Percentiles rank a stretch among this genome's conserved stretches.
These are phyloP conservation scores for Tachina grossa DNA, from an alignment of 2,888 invertebrate genomes.

Conservation along the genomic window DNA sequence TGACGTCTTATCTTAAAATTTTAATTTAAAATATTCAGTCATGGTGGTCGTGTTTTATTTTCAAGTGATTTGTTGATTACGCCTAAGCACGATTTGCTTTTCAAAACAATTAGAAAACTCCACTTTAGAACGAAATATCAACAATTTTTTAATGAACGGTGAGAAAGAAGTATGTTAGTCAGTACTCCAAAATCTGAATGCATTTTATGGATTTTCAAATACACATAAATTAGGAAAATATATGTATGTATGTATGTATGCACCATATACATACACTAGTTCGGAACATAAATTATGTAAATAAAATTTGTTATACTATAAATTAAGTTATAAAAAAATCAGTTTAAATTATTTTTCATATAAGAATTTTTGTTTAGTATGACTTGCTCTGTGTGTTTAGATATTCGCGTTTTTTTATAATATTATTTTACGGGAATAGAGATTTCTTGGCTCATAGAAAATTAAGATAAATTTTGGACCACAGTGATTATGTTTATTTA, in stretches of 20 bases:
- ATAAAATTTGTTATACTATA: no score
- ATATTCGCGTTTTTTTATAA: no score
- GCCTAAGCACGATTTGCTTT: slow-evolving; percentile 44
- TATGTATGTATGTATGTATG: neutral
- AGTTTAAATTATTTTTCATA: no score
- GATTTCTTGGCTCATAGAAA: no score
- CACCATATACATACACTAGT: neutral
- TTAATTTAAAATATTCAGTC: slow-evolving; percentile 22
- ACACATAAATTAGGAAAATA: neutral
- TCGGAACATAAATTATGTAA: no score
- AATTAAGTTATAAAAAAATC: no score
- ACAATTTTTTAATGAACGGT: neutral
- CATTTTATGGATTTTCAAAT: slow-evolving; percentile 24
- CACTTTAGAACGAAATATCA: slow-evolving; percentile 6
- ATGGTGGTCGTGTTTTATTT: slow-evolving; percentile 40
- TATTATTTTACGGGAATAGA: no score
- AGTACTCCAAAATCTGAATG: neutral
- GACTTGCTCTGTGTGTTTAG: no score
- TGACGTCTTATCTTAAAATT: slow-evolving; percentile 33
- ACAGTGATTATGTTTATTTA: no score
- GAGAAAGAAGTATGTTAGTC: neutral
- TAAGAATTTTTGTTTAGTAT: no score
- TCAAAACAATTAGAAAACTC: slow-evolving; percentile 17
- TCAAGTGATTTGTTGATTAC: slow-evolving; percentile 50
- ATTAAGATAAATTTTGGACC: no score